These are phyloP conservation scores for Melolontha melolontha DNA, from an alignment of 2,888 invertebrate species.

Conservation along the genomic window DNA sequence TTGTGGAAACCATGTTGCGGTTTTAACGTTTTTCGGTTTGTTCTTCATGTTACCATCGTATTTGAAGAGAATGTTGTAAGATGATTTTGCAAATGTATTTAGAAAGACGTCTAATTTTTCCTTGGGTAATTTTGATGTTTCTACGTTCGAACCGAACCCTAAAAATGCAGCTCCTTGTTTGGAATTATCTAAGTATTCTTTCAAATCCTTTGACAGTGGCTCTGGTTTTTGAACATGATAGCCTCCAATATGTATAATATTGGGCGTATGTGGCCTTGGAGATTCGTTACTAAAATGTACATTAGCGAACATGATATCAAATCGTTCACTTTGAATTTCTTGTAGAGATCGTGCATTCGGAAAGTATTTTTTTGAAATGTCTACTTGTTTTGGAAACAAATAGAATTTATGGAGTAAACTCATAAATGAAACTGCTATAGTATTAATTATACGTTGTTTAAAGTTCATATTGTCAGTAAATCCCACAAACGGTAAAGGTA, in stretches of 20 bases:
- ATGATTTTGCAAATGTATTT: slow-evolving; percentile 69
- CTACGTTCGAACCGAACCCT: slow-evolving; percentile 54
- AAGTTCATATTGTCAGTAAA: slow-evolving; percentile 59
- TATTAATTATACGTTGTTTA: slow-evolving; percentile 56
- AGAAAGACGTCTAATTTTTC: slow-evolving; percentile 62
- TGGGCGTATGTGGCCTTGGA: slow-evolving; percentile 57
- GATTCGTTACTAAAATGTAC: slow-evolving; percentile 55
- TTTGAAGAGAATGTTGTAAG: slow-evolving; percentile 76
- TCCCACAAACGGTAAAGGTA: slow-evolving; percentile 54
- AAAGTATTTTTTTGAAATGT: slow-evolving; percentile 52
- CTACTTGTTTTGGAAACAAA: slow-evolving; percentile 45
- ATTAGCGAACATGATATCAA: slow-evolving; percentile 55
- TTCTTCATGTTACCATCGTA: slow-evolving; percentile 69
- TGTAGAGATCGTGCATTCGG: slow-evolving; percentile 52
- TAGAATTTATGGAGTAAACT: slow-evolving; percentile 33
- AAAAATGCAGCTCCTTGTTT: slow-evolving; percentile 54
- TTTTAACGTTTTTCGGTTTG: slow-evolving; percentile 70
- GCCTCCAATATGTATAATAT: slow-evolving; percentile 57
- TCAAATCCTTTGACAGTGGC: slow-evolving; percentile 45
- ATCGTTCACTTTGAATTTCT: slow-evolving; percentile 51
- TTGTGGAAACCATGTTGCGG: slow-evolving; percentile 77
- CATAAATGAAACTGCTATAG: slow-evolving; percentile 42
- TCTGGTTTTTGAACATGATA: slow-evolving; percentile 54
- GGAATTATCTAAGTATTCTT: slow-evolving; percentile 51
- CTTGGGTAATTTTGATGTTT: slow-evolving; percentile 48